phyloP scores from a whole-genome alignment of 2,113 vertebrate species.

The Phoenicopterus ruber region DNA sequence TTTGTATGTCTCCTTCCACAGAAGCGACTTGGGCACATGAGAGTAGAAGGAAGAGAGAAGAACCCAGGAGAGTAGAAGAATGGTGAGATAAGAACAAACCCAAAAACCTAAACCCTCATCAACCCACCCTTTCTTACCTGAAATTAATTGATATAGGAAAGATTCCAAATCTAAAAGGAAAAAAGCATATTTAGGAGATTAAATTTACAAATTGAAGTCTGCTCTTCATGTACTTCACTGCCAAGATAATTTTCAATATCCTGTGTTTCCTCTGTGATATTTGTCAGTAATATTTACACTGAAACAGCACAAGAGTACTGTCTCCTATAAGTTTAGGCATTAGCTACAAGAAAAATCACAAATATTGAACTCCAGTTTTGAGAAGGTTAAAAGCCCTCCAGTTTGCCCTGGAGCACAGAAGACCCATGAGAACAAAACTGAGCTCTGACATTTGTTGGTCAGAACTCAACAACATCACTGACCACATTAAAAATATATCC shows the following conservation, averaged over 20 bases:
- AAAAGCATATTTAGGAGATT: not conserved
- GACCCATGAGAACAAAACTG: not conserved
- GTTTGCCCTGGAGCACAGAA: not conserved
- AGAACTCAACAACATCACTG: not conserved
- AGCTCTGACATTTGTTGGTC: not conserved
- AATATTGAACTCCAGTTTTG: not conserved
- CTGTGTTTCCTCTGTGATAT: not conserved
- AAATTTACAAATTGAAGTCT: not conserved
- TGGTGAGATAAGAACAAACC: not conserved
- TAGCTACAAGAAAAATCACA: not conserved
- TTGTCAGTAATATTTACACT: not conserved
- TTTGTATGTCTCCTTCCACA: not conserved
- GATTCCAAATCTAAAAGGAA: not conserved
- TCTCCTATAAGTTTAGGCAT: not conserved
- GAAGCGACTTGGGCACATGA: not conserved
- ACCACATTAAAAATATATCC: not conserved
- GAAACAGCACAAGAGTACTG: not conserved
- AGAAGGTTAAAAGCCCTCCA: not conserved
- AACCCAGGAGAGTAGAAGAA: not conserved
- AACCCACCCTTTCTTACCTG: not conserved
- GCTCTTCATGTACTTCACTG: not conserved
- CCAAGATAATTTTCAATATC: not conserved
- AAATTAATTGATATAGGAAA: not conserved
- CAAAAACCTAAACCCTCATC: not conserved
- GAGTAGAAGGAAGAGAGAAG: no score